Evolutionary conservation across 2,888 invertebrate species (phyloP), one percentile per base, ranked within the genome.

Genomic region (Apamea crenata): DNA sequence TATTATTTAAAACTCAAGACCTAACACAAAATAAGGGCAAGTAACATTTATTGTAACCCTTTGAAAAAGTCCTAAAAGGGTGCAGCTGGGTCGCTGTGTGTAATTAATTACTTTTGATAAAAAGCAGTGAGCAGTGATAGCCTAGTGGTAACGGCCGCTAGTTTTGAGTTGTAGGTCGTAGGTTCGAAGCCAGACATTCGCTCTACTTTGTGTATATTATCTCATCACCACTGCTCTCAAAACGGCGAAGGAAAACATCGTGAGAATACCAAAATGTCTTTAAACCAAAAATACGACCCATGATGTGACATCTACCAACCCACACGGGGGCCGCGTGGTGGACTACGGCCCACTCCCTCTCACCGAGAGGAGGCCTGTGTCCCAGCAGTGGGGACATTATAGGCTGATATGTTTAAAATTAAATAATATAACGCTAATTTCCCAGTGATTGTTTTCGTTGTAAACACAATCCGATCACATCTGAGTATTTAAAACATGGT

Each of bases 401-500:
- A n/a, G 12, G 25, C n/a, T 59, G 56, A 59, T 59, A n/a, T 63
- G 6, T 12, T 29, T 44, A 73, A 1, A 36, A 70, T 70, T 21
- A 50, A 53, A 66, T 70, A 70, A 73, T 40, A 32, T 66, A 73
- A 66, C 3, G n/a, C 65, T 61, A 70, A 73, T 77, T 83, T 50
- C n/a, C 44, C 40, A 21, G 44, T 61, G 32, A 56, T 74, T 72
- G 63, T 56, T 40, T 36, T 16, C 61, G n/a, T 32, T 63, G 14
- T 63, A 70, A 44, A 74, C 32, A 63, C 40, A 61, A 82, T 65
- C 16, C 40, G 69, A 75, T 61, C 74, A 74, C 29, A 74, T 69
- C 25, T 73, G 47, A 75, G 40, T 56, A 74, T 80, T 84, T 78
- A 85, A 85, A 84, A 87, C 25, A 29, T 79, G 79, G 72, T 87